Evolutionary conservation across 2,888 invertebrate genomes (phyloP).

Genomic region (Melikaiella ostensackeni): DNA sequence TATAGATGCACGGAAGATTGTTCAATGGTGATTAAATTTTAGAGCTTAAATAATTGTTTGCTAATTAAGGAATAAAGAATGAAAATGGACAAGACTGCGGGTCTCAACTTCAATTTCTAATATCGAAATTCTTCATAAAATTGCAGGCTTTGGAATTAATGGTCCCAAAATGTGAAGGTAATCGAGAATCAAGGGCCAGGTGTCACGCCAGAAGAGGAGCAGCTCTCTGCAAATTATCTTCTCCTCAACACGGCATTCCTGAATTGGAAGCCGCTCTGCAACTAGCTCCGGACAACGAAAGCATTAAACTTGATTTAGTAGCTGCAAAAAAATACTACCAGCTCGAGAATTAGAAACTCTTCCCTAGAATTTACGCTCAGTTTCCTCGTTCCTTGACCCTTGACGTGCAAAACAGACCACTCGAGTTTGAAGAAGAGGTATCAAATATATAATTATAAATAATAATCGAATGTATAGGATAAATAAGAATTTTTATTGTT

Average conservation of each 20-base stretch:
- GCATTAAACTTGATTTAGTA: conserved; percentile 57
- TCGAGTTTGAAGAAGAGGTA: conserved; percentile 9
- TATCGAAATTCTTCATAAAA: conserved; percentile 40
- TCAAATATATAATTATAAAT: not conserved
- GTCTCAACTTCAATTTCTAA: conserved; percentile 22
- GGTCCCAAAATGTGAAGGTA: conserved; percentile 85
- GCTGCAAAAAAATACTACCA: conserved; percentile 49
- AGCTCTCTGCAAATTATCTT: conserved; percentile 85
- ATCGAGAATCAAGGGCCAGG: conserved; percentile 84
- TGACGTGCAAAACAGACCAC: conserved; percentile 9
- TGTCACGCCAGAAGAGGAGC: conserved; percentile 87
- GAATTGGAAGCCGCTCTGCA: conserved; percentile 87
- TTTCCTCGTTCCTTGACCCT: conserved; percentile 27
- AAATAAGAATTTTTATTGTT: conserved; percentile 25
- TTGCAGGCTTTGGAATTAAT: conserved; percentile 85
- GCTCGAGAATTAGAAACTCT: conserved; percentile 49
- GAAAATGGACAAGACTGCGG: conserved; percentile 11
- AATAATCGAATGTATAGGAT: not conserved
- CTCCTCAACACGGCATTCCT: conserved; percentile 83
- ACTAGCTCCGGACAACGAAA: conserved; percentile 71
- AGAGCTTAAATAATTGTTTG: too few species aligned
- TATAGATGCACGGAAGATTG: conserved; percentile 83
- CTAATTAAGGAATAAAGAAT: conserved; percentile 69
- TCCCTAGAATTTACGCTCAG: conserved; percentile 32
- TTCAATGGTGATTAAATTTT: conserved; percentile 76